Evolutionary conservation across 2,113 vertebrate genomes (phyloP), one percentile per base, ranked within the genome.

Genomic region (Chroicocephalus ridibundus): DNA sequence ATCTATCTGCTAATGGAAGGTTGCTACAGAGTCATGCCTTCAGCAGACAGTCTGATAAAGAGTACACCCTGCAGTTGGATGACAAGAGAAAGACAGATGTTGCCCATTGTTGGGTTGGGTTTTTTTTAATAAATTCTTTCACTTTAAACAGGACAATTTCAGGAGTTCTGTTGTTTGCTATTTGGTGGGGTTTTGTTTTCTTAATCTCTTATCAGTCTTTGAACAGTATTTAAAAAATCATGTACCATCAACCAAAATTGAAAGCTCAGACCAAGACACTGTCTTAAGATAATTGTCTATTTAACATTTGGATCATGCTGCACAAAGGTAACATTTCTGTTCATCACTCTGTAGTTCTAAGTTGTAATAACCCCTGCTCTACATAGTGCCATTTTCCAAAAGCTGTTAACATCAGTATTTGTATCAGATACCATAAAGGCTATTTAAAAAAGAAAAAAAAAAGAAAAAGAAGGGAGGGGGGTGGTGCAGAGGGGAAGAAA

Each of bases 281-380:
- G 8, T 58, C 91, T 93, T 86, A 70, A 51, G 61, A 32, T 75
- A 92, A 91, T n/a, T 80, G 21, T 84, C 84, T 82, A 81, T 86
- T 95, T 96, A 97, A 95, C 86, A 94, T 88, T 94, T 88, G 78
- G 57, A 88, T 87, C 94, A 93, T 44, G 69, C 54, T 38, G 13
- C 84, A 96, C 90, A 93, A 86, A 96, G 82, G 92, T 88, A 95
- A 95, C 54, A 60, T 57, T 70, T 89, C 95, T 96, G 93, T 86
- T 95, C 86, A 96, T 88, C 86, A 94, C 83, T 21, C 14, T 20
- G 31, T 46, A 16, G 20, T 75, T 96, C 70, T 69, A 80, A 95
- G 90, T 32, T 47, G 78, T 71, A 86, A 94, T 76, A 92, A 78
- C 36, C 86, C 46, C 86, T 87, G 65, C 80, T 91, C 82, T 66